Evolutionary conservation across 2,113 vertebrate species (phyloP).

Genomic region (Nycticorax nycticorax): DNA sequence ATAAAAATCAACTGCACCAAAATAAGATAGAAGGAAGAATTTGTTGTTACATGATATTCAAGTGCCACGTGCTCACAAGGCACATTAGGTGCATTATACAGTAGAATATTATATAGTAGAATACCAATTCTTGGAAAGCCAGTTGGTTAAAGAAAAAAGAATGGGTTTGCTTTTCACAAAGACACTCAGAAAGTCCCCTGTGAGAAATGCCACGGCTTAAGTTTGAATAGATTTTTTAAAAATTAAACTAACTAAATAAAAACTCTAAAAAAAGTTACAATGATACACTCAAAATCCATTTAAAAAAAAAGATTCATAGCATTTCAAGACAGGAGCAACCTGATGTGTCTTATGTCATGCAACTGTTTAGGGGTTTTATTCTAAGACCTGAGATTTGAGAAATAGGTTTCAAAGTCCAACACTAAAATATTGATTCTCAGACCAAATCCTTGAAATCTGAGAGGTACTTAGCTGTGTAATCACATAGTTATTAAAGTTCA

Average conservation of each 20-base stretch:
- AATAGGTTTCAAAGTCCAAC: neutral
- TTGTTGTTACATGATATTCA: neutral
- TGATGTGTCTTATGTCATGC: neutral
- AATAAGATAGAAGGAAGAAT: neutral
- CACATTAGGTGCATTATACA: neutral
- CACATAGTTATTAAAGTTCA: neutral
- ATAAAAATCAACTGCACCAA: neutral
- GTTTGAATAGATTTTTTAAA: neutral
- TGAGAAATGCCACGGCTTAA: neutral
- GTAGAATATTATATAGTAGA: neutral
- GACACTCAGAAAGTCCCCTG: neutral
- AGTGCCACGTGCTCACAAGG: neutral
- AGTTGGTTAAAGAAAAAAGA: neutral
- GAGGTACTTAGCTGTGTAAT: neutral
- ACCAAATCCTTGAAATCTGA: neutral
- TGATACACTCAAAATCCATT: neutral
- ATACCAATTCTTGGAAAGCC: neutral
- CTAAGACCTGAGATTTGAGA: neutral
- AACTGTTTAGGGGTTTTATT: neutral
- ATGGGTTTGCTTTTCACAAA: neutral
- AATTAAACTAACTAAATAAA: neutral
- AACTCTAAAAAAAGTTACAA: neutral
- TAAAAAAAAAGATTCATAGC: neutral
- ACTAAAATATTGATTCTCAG: neutral
- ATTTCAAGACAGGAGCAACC: neutral